Evolutionary conservation across 2,888 invertebrate species (phyloP), one percentile per base, ranked within the genome.

Genomic region (Coelopa pilipes): DNA sequence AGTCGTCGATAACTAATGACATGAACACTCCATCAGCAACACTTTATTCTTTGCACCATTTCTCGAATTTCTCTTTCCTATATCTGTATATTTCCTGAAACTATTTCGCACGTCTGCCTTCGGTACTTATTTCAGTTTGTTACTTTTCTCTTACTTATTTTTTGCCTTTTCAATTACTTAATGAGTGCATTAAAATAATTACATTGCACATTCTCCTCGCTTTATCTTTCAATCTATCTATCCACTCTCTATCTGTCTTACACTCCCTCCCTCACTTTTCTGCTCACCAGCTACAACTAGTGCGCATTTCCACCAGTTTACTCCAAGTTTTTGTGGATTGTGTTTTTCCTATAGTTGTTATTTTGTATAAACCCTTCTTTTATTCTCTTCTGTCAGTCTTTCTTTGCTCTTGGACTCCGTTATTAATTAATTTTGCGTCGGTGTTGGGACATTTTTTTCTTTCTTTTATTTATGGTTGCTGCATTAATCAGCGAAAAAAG

Each of bases 171-270:
- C 78, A 80, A 80, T 80, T 79, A 79, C 79, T 78, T 80, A 80
- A 79, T 79, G 79, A 78, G 77, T 79, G 77, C 79, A 80, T 80
- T 80, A 78, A 77, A 75, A 78, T 79, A 80, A 80, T 80, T 60
- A 46, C 73, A 66, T 47, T 24, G 21, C 24, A 34, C 24, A 24
- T 45, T 9, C 12, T 45, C 12, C 47, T 45, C 47, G 17, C 19
- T n/a, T 19, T 65, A 46, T 3, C 17, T 65, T 59, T 15, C 11
- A 3, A 59, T 21, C 17, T 59, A 12, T 21, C 59, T 12, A 15
- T 63, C 74, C 77, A 76, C 63, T 73, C 72, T 76, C 63, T 69
- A 62, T 66, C 59, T 73, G 55, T 47, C 74, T 21, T 73, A 69
- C 2, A 34, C 34, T 34, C 65, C 73, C 47, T 57, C 50, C 63